Percentiles rank a stretch among this genome's conserved stretches.
These are phyloP conservation scores for Bagarius yarrelli DNA, from an alignment of 2,113 vertebrate genomes.

Conservation along the genomic window DNA sequence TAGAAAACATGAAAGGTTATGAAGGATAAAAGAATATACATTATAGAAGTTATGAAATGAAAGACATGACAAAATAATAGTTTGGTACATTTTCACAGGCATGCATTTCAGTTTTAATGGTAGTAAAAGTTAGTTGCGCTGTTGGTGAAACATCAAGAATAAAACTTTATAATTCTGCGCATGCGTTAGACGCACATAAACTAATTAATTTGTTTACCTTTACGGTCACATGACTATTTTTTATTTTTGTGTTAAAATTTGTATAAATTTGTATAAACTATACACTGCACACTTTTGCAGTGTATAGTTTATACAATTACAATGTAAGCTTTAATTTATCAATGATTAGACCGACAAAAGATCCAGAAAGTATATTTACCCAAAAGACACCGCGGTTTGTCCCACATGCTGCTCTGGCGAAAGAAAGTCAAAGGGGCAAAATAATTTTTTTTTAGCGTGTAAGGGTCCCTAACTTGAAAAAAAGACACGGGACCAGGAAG, in stretches of 20 bases:
- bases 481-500: constrained; percentile 59
- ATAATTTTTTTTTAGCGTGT: background rate
- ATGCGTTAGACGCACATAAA: background rate
- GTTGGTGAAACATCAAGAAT: too few species aligned
- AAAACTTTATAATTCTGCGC: background rate
- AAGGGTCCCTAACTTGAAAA: constrained; percentile 25
- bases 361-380: background rate
- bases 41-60: background rate
- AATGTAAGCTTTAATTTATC: background rate
- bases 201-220: too few species aligned
- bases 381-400: background rate
- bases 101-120: too few species aligned
- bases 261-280: background rate
- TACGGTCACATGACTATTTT: background rate
- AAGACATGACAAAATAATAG: background rate
- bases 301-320: background rate
- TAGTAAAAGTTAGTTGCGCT: too few species aligned
- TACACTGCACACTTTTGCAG: background rate
- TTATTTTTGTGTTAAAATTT: background rate
- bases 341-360: background rate
- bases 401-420: background rate
- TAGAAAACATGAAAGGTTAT: background rate
- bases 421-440: constrained; percentile 2
- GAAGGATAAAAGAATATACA: background rate
- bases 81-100: background rate